Conservation (phyloP, 2,888 invertebrate species). For the Polymixis flavicincta region DNA sequence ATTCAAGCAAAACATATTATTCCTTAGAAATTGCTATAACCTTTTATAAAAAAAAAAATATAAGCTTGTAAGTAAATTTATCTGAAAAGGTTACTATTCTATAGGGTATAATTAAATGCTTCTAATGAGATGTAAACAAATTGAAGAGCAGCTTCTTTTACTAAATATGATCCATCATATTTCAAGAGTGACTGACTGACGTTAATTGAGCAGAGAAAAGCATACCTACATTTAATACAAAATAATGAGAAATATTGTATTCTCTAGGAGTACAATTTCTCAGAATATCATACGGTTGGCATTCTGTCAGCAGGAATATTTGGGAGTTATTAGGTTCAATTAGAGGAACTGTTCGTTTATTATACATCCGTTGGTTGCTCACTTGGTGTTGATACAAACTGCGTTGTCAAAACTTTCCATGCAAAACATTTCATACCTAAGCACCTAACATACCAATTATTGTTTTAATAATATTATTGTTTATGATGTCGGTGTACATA, state of each 20-base stretch:
- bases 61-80: neutral
- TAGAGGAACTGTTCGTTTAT: slow-evolving; percentile 50
- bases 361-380: slow-evolving; percentile 50
- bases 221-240: neutral
- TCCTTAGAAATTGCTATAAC: neutral
- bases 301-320: slow-evolving; percentile 17
- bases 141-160: neutral
- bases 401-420: slow-evolving; percentile 10
- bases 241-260: neutral
- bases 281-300: slow-evolving; percentile 6
- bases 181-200: neutral
- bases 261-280: slow-evolving; percentile 13
- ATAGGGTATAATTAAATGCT: neutral
- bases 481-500: neutral
- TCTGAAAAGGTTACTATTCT: neutral
- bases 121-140: too few relatives aligned
- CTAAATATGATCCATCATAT: neutral
- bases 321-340: slow-evolving; percentile 53
- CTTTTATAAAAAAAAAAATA: neutral
- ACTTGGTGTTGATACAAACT: slow-evolving; percentile 21
- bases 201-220: slow-evolving; percentile 1
- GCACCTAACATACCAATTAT: neutral
- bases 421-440: slow-evolving; percentile 3
- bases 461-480: neutral
- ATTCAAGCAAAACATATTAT: neutral